phyloP scores from a whole-genome alignment of 2,797 vertebrate genomes.

The Emys orbicularis region DNA sequence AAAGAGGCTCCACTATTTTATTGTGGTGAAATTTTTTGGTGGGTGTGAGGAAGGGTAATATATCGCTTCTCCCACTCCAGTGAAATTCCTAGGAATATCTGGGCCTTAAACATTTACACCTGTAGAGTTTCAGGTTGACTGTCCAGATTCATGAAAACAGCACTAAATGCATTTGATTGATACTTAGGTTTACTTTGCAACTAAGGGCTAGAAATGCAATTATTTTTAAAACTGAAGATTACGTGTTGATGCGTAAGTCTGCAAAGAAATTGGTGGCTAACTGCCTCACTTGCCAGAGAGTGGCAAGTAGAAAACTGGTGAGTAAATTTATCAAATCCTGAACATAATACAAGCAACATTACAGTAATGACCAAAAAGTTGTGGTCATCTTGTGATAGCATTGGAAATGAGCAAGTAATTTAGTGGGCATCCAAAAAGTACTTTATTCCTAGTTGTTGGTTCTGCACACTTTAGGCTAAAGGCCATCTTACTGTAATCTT shows the following conservation, averaged over 20 bases:
- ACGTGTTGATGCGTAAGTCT: background rate
- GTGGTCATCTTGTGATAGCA: background rate
- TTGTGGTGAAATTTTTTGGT: background rate
- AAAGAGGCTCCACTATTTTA: background rate
- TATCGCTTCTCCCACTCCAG: background rate
- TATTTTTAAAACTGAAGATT: background rate
- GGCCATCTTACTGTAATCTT: background rate
- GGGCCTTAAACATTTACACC: background rate
- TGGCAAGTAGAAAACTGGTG: background rate
- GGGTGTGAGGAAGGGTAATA: no score
- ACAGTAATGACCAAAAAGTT: background rate
- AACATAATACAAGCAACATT: background rate
- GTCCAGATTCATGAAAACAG: background rate
- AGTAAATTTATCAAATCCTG: background rate
- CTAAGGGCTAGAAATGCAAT: background rate
- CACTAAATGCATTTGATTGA: background rate
- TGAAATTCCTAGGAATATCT: background rate
- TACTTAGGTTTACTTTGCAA: background rate
- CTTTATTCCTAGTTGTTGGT: slow-evolving; percentile 24
- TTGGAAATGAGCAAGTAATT: background rate
- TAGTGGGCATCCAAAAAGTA: background rate
- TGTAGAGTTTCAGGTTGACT: background rate
- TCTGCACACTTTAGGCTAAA: background rate
- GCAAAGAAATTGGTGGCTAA: background rate
- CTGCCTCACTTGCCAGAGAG: background rate